Evolutionary conservation across 2,113 vertebrate species (phyloP).

Genomic region (Eublepharis macularius): DNA sequence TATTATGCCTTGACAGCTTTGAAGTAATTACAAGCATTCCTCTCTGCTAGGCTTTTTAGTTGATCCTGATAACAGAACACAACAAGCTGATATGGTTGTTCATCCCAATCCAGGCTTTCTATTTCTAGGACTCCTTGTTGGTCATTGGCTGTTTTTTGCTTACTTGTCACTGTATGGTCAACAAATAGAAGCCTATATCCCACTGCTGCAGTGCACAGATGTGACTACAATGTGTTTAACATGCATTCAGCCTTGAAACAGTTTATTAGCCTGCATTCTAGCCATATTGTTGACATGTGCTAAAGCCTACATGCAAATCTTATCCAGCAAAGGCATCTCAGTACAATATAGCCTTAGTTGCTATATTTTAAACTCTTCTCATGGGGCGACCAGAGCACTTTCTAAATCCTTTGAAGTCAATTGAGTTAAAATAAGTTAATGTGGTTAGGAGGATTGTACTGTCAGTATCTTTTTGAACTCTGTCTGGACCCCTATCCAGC

Average conservation of each 20-base stretch:
- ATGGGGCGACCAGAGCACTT: too few relatives aligned
- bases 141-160: not conserved
- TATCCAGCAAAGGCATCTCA: not conserved
- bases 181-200: not conserved
- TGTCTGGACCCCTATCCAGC: not conserved
- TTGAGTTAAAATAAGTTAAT: too few relatives aligned
- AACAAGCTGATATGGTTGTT: not conserved
- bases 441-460: too few relatives aligned
- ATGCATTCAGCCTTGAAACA: not conserved
- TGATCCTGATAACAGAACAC: not conserved
- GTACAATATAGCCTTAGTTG: not conserved
- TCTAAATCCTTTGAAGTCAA: too few relatives aligned
- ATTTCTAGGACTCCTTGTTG: not conserved
- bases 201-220: not conserved
- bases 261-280: not conserved
- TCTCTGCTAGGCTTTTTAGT: not conserved
- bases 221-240: not conserved
- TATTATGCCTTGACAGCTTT: not conserved
- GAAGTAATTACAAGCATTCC: not conserved
- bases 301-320: too few relatives aligned
- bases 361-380: not conserved
- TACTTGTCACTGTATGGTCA: not conserved
- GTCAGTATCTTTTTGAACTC: not conserved
- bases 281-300: not conserved
- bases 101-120: not conserved